Conservation (phyloP, 2,797 vertebrate species). For the Phataginus tricuspis region DNA sequence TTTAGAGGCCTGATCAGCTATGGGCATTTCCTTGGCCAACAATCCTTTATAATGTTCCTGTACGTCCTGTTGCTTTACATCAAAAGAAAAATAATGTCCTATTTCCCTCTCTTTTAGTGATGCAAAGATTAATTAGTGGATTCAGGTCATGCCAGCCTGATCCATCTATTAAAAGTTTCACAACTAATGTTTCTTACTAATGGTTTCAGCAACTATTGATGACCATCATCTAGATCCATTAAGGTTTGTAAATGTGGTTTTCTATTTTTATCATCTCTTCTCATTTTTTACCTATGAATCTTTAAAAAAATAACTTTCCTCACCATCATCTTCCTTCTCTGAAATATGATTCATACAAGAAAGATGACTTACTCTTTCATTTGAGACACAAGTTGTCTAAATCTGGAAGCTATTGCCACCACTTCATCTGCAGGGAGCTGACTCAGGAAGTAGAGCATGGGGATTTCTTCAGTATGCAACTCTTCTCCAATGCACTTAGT, state of each 20-base stretch:
- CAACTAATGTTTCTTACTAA: slow-evolving; percentile 43
- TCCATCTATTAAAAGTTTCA: neutral
- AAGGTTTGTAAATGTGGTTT: slow-evolving; percentile 24
- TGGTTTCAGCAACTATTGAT: slow-evolving; percentile 1
- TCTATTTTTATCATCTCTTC: slow-evolving; percentile 46
- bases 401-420: neutral
- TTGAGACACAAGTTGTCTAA: slow-evolving; percentile 3
- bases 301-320: neutral
- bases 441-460: neutral
- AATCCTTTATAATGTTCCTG: neutral
- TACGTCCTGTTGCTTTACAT: neutral
- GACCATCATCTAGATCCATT: neutral
- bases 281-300: slow-evolving; percentile 20
- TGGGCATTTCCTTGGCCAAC: neutral
- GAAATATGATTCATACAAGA: neutral
- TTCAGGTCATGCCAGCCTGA: neutral
- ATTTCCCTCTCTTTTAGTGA: neutral
- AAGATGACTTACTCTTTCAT: neutral
- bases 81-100: neutral
- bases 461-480: neutral
- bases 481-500: neutral
- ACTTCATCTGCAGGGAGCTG: neutral
- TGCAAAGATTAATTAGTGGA: slow-evolving; percentile 45
- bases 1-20: neutral
- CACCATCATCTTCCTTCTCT: slow-evolving; percentile 25